These are phyloP conservation scores for Pitangus sulphuratus DNA, from an alignment of 2,797 vertebrate genomes.

Conservation along the genomic window DNA sequence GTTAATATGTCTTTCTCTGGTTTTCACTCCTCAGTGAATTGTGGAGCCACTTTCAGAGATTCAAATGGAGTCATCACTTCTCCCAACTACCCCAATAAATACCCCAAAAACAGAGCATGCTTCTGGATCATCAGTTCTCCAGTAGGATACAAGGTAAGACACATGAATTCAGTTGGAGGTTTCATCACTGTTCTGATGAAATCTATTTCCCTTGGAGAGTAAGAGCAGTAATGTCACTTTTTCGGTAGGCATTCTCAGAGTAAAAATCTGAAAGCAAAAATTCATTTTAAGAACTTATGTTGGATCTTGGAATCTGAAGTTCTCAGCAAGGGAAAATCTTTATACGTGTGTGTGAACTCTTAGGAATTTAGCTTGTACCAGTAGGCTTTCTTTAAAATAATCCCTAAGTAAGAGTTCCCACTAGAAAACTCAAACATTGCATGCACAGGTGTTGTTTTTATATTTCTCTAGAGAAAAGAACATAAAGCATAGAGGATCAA, in stretches of 20 bases:
- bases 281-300: neutral
- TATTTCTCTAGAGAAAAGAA: neutral
- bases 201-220: neutral
- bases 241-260: neutral
- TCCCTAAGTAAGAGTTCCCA: neutral
- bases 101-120: slow-evolving; percentile 59
- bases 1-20: neutral
- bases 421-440: neutral
- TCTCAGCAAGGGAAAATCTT: neutral
- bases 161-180: neutral
- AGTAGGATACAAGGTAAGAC: slow-evolving; percentile 56
- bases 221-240: neutral
- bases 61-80: slow-evolving; percentile 55
- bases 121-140: slow-evolving; percentile 70
- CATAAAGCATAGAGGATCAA: neutral
- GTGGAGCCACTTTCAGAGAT: slow-evolving; percentile 64
- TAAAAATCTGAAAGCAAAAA: slow-evolving; percentile 1
- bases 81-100: slow-evolving; percentile 66
- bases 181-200: neutral
- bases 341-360: fast-evolving
- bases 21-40: slow-evolving; percentile 59
- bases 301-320: neutral
- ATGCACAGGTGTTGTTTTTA: neutral
- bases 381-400: slow-evolving; percentile 8
- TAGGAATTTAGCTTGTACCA: neutral